phyloP scores from a whole-genome alignment of 2,888 invertebrate genomes.

The Hydroisotoma schaefferi region DNA sequence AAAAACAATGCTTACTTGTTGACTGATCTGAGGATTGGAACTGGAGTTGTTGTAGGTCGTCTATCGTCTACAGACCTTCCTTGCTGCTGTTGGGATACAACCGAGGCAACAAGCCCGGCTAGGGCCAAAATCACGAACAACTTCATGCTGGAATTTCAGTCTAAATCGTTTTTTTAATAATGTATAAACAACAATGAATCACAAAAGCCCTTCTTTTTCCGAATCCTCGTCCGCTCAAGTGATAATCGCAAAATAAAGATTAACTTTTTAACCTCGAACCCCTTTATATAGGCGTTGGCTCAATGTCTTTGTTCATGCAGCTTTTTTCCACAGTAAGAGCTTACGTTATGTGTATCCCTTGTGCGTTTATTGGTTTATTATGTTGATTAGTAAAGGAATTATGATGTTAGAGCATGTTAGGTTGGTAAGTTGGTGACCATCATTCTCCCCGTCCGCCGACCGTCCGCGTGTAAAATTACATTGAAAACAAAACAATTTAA shows the following conservation, averaged over 20 bases:
- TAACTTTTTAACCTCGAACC: constrained; percentile 39
- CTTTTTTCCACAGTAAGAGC: neutral
- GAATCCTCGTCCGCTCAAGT: neutral
- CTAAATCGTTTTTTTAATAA: neutral
- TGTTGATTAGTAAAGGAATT: too few species aligned
- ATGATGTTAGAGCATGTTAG: too few species aligned
- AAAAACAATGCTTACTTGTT: constrained; percentile 54
- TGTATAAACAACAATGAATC: neutral
- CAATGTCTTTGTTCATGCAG: constrained; percentile 23
- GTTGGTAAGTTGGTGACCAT: too few species aligned
- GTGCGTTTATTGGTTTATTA: too few species aligned
- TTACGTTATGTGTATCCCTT: neutral
- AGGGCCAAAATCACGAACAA: constrained; percentile 21
- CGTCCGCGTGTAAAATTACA: too few species aligned
- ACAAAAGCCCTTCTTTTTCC: neutral
- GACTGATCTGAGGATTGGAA: constrained; percentile 77
- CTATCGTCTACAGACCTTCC: too few species aligned
- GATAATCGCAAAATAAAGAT: neutral
- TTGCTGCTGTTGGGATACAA: constrained; percentile 22
- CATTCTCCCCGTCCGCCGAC: too few species aligned
- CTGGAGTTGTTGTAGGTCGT: constrained; percentile 60
- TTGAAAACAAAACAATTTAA: too few species aligned
- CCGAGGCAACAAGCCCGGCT: constrained; percentile 26
- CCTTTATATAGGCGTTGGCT: constrained; percentile 36
- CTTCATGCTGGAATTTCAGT: constrained; percentile 13